phyloP scores from a whole-genome alignment of 2,797 vertebrate genomes.

The Threskiornis aethiopicus region DNA sequence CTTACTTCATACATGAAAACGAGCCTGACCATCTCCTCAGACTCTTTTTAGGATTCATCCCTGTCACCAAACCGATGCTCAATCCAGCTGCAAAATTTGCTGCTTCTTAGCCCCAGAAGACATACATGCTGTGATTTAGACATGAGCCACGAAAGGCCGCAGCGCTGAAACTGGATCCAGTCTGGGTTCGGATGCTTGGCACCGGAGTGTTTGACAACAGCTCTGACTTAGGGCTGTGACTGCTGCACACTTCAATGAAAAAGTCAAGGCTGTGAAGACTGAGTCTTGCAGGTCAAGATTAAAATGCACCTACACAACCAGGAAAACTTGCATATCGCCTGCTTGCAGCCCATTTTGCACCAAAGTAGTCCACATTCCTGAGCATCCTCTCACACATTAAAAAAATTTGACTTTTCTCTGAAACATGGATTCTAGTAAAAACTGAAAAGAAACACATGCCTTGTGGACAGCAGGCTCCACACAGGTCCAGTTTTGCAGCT shows the following conservation, averaged over 20 bases:
- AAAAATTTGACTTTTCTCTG: background rate
- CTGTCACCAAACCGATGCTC: background rate
- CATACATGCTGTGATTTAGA: background rate
- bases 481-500: background rate
- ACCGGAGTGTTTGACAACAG: background rate
- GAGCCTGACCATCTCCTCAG: background rate
- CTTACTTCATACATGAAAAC: background rate
- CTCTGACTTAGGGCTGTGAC: background rate
- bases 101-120: background rate
- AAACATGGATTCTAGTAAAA: background rate
- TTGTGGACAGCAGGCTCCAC: background rate
- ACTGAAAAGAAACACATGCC: background rate
- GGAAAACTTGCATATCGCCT: background rate
- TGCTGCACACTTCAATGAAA: background rate
- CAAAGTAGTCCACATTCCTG: background rate
- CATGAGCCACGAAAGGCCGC: background rate
- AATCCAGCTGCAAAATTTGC: background rate
- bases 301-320: background rate
- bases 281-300: background rate
- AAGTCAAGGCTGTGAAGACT: background rate
- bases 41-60: background rate
- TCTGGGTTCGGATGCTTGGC: background rate
- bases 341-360: background rate
- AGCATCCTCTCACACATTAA: background rate
- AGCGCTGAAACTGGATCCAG: background rate